Conservation (phyloP, 2,888 invertebrate genomes). For the Ditylenchus weischeri region DNA sequence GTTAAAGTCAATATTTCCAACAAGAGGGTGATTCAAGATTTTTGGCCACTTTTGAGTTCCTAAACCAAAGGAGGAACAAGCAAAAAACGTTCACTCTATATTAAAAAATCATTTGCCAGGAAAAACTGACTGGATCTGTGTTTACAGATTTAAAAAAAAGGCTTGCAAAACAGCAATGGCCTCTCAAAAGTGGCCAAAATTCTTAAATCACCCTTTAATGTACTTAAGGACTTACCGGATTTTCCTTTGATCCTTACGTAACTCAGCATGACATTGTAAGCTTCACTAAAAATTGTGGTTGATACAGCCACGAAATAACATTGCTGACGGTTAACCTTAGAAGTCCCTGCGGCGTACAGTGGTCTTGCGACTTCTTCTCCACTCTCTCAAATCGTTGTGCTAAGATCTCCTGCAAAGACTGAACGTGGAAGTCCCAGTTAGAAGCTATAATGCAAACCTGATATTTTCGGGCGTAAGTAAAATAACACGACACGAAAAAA, state of each 20-base stretch:
- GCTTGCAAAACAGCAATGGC: too few species aligned
- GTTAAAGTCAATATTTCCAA: too few species aligned
- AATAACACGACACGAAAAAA: slow-evolving; percentile 29
- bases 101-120: too few species aligned
- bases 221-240: neutral
- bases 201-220: too few species aligned
- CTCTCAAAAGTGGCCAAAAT: too few species aligned
- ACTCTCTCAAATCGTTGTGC: slow-evolving; percentile 27
- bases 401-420: slow-evolving; percentile 30
- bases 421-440: neutral
- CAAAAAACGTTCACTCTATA: too few species aligned
- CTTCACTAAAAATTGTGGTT: slow-evolving; percentile 31
- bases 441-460: slow-evolving; percentile 15
- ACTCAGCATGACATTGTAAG: slow-evolving; percentile 30
- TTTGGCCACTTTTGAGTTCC: too few species aligned
- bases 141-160: too few species aligned
- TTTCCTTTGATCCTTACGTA: slow-evolving; percentile 35
- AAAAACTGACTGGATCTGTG: too few species aligned
- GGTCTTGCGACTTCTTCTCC: neutral
- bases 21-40: too few species aligned
- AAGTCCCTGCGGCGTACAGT: slow-evolving; percentile 19
- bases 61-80: too few species aligned
- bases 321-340: slow-evolving; percentile 25
- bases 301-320: slow-evolving; percentile 17
- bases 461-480: slow-evolving; percentile 33